Evolutionary conservation across 2,888 invertebrate species (phyloP).

Genomic region (Agrotis puta): DNA sequence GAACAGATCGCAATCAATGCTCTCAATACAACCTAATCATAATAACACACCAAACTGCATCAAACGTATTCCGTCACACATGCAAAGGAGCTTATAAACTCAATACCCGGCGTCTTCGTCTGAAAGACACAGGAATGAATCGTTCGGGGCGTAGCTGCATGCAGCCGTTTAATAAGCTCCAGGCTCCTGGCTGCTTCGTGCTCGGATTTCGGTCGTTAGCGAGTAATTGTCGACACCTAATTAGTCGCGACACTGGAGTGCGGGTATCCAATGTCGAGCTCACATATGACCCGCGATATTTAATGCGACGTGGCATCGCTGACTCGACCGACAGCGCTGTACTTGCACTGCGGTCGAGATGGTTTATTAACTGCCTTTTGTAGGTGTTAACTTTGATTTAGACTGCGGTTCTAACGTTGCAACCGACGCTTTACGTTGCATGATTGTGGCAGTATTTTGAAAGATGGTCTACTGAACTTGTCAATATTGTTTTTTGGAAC

Average conservation of each 20-base stretch:
- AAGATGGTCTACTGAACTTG: not conserved
- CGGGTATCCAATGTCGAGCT: slow-evolving; percentile 80
- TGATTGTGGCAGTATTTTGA: not conserved
- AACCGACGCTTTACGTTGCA: not conserved
- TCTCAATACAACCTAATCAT: slow-evolving; percentile 41
- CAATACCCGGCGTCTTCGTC: slow-evolving; percentile 54
- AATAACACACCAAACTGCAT: slow-evolving; percentile 45
- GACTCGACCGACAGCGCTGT: slow-evolving; percentile 54
- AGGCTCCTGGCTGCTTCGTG: slow-evolving; percentile 70
- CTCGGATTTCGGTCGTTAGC: slow-evolving; percentile 88
- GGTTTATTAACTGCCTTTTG: slow-evolving; percentile 54
- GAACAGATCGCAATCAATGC: slow-evolving; percentile 26
- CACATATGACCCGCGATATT: slow-evolving; percentile 86
- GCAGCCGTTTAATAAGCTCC: slow-evolving; percentile 84
- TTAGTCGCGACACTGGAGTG: slow-evolving; percentile 83
- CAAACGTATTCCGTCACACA: slow-evolving; percentile 30
- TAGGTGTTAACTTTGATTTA: slow-evolving; percentile 18
- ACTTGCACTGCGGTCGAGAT: slow-evolving; percentile 47
- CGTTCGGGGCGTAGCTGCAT: slow-evolving; percentile 65
- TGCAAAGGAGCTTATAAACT: slow-evolving; percentile 58
- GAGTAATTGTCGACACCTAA: slow-evolving; percentile 88
- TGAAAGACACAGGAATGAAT: slow-evolving; percentile 71
- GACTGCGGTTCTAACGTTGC: not conserved
- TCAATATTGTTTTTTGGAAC: no score
- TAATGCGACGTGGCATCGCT: slow-evolving; percentile 70